Base-by-base conservation (phyloP, 1,140 invertebrate genomes). In the Plectus sambesii region DNA sequence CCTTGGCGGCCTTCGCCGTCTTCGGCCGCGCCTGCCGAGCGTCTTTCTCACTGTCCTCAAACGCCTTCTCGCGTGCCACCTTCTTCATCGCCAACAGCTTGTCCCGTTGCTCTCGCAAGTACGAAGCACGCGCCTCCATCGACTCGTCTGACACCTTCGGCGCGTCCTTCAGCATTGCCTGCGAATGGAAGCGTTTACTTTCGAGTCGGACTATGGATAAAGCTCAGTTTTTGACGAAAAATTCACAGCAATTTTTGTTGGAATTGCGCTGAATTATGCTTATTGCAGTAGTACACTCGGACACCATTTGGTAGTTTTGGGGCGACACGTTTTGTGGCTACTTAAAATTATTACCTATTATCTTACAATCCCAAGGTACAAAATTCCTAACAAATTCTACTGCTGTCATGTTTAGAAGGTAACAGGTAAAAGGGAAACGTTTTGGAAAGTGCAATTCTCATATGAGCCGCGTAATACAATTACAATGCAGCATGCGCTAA, bases 11-110 rank as follows among this genome's bases (percentile, higher is more conserved):
- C 29, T 53, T 53, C 22, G 54, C 53, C 9, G 54, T 56, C 42
- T 37, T 55, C n/a, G 54, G 54, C 9, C 54, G 45, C 36, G 53
- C 51, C 12, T 33, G 26, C 12, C 36, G 15, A 27, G 17, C 37
- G 3, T 24, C 29, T 20, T 29, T 27, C 23, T 40, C 47, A 25
- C 29, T 23, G 36, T 56, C 20, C 19, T 50, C 6, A 9, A 36
- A 30, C n/a, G 37, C 5, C 56, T 82, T 81, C 60, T 82, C 81
- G 22, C 87, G 74, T 17, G 83, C 85, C 69, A 83, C 78, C 65
- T 84, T 84, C 66, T 92, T 92, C 59, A 90, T 66, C 15, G 82
- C 82, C 25, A 92, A 74, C 17, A 93, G 76, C 66, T 89, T 87
- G 68, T 92, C 87, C 23, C 87, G 75, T 69, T 89, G 86, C 38